Evolutionary conservation across 2,113 vertebrate species (phyloP).

Genomic region (Copsychus sechellarum): DNA sequence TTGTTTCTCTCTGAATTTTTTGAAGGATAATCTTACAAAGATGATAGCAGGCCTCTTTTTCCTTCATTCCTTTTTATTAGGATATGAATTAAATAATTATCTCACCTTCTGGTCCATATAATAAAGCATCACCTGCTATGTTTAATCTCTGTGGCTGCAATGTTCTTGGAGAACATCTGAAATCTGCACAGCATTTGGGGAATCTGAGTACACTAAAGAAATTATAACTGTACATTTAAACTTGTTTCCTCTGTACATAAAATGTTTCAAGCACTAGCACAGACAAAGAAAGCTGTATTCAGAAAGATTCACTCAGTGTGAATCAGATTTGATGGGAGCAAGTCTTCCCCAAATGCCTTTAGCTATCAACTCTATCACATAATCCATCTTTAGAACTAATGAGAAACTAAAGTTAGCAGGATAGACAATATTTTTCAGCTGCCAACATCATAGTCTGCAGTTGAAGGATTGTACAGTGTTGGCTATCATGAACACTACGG

Average conservation of each 20-base stretch:
- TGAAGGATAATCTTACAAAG: not conserved
- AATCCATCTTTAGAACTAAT: not conserved
- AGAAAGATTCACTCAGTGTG: not conserved
- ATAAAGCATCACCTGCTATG: not conserved
- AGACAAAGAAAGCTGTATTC: not conserved
- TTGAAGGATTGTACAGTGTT: not conserved
- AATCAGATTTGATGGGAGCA: not conserved
- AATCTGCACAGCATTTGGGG: not conserved
- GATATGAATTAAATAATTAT: constrained; percentile 17
- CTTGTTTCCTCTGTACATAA: not conserved
- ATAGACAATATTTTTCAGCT: not conserved
- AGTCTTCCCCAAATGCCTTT: not conserved
- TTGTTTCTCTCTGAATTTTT: not conserved
- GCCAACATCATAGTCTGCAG: not conserved
- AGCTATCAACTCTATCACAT: not conserved
- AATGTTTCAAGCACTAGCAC: not conserved
- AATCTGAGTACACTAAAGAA: not conserved
- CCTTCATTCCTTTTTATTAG: not conserved
- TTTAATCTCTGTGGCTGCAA: not conserved
- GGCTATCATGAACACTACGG: not conserved
- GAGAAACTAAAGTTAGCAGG: not conserved
- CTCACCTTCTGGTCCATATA: constrained; percentile 12
- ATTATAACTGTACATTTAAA: not conserved
- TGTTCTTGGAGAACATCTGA: not conserved
- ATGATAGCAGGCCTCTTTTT: not conserved